phyloP scores from a whole-genome alignment of 2,888 invertebrate genomes.

The Neoaliturus tenellus region DNA sequence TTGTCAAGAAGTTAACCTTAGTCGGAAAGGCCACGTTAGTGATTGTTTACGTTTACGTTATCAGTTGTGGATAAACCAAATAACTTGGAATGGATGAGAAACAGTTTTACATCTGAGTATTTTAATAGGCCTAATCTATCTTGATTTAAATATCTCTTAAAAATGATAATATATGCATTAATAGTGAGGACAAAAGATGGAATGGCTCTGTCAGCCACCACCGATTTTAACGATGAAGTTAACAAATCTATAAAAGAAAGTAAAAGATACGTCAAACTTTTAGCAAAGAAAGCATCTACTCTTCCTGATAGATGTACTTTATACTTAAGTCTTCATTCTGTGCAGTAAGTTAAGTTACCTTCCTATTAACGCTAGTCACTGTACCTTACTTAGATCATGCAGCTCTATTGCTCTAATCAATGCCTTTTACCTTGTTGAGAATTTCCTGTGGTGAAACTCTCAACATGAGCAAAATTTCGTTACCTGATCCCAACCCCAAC shows the following conservation, averaged over 20 bases:
- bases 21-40: neutral
- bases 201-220: constrained; percentile 70
- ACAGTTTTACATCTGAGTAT: too few relatives aligned
- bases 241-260: constrained; percentile 69
- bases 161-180: constrained; percentile 69
- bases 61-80: neutral
- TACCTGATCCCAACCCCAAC: too few relatives aligned
- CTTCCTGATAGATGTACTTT: constrained; percentile 71
- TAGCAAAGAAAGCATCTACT: constrained; percentile 69
- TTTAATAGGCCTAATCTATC: too few relatives aligned
- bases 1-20: too few relatives aligned
- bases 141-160: too few relatives aligned
- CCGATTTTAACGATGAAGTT: constrained; percentile 69
- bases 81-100: neutral
- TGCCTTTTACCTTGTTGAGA: too few relatives aligned
- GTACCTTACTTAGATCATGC: too few relatives aligned
- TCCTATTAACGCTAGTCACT: too few relatives aligned
- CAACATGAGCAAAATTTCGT: too few relatives aligned
- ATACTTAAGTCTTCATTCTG: constrained; percentile 69
- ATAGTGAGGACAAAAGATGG: constrained; percentile 70
- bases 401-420: too few relatives aligned
- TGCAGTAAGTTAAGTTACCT: constrained; percentile 71
- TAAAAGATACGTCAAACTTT: constrained; percentile 69
- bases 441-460: too few relatives aligned
- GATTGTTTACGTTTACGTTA: neutral